Evolutionary conservation across 2,888 invertebrate genomes (phyloP), one percentile per base, ranked within the genome.

Genomic region (Cephalotes varians): DNA sequence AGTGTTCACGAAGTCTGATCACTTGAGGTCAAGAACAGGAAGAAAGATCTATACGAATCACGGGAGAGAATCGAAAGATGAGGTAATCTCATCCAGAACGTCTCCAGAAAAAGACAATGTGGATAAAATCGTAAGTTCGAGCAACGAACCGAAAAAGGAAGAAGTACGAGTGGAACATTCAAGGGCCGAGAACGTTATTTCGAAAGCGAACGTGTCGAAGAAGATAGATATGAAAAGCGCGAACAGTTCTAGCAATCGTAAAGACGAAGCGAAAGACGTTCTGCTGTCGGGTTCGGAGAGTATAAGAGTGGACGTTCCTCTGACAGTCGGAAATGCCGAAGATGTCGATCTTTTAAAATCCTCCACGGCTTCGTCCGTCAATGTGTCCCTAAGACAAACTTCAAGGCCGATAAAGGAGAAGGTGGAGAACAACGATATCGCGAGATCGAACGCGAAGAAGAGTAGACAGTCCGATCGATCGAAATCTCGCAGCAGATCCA

Each of bases 1-100:
- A 10, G 86, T 90, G 3, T 90, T 88, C 49, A 51, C 84, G 0
- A 85, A 83, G 1, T 71, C 90, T 0, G 85, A 85, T 12, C 62
- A 84, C 0, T 83, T 91, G 47, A 90, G 91, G 51, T 92, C 91
- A 1, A 90, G 93, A 82, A 92, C 92, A 0, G 93, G 93, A 10
- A 87, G 94, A 56, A 93, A 93, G 81, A 92, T 92, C 44, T 93
- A 93, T 15, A 87, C 86, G 0, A 90, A 90, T 2, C 77, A 87
- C 1, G 69, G 88, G 12, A 87, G 81, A 2, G 90, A 92, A 37
- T 77, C 88, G 3, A 89, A 84, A 81, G 88, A 81, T 12, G 89
- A 88, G 31, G 40, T 90, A 37, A 84, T 89, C 5, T 65, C 85
- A 4, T 76, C 86, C 0, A 81, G 82, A 21, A 87, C 83, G 60